These are phyloP conservation scores for Lomographa bimaculata DNA, from an alignment of 2,888 invertebrate species.

Conservation along the genomic window DNA sequence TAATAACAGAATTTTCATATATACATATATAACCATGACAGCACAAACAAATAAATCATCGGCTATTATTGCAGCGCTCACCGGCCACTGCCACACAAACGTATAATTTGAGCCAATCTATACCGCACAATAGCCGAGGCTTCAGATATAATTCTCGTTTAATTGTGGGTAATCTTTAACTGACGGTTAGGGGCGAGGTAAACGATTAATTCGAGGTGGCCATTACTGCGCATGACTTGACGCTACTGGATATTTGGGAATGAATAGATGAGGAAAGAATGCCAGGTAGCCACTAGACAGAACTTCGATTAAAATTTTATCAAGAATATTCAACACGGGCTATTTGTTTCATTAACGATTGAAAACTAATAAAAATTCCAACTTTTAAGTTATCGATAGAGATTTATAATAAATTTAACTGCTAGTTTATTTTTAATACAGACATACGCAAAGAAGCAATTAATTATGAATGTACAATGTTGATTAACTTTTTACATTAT, in stretches of 20 bases:
- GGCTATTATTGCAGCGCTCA: constrained; percentile 6
- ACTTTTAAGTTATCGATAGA: too few species aligned
- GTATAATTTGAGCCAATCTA: constrained; percentile 23
- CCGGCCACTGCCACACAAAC: constrained; percentile 19
- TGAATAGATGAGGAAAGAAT: not conserved
- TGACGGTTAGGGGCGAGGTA: constrained; percentile 10
- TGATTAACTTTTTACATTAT: too few species aligned
- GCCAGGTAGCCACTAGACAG: not conserved
- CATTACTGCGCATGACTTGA: constrained; percentile 66
- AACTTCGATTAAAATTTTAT: too few species aligned
- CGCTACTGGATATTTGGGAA: constrained; percentile 31
- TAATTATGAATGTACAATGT: too few species aligned
- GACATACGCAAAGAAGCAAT: too few species aligned
- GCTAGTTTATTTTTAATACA: too few species aligned
- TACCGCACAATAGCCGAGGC: constrained; percentile 20
- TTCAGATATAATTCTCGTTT: constrained; percentile 24
- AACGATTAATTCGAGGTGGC: constrained; percentile 42
- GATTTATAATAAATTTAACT: too few species aligned
- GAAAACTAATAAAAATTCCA: too few species aligned
- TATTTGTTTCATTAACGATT: too few species aligned
- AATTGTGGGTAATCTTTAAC: constrained; percentile 44
- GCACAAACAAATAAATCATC: constrained; percentile 24
- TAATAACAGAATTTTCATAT: too few species aligned
- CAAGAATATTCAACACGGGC: too few species aligned
- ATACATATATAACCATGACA: too few species aligned